Percentiles rank a stretch among this genome's conserved stretches.
Evolutionary conservation across 2,888 invertebrate species (phyloP).

Genomic region (Volucella inflata): DNA sequence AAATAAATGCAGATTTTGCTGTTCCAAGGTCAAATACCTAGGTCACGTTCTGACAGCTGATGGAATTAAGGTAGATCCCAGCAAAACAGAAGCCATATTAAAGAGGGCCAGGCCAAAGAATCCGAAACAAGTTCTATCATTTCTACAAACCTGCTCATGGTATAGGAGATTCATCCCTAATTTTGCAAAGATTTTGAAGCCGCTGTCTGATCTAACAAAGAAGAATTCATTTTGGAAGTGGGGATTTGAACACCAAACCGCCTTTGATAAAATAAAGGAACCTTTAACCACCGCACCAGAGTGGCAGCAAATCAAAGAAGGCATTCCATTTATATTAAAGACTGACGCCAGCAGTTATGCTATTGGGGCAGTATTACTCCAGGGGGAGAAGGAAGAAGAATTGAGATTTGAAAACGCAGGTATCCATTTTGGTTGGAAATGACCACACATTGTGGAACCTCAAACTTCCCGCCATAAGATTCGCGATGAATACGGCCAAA

Average conservation of each 20-base stretch:
- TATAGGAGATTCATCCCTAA: slow-evolving; percentile 12
- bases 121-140: slow-evolving; percentile 19
- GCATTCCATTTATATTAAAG: too few relatives aligned
- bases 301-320: neutral
- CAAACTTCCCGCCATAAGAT: too few relatives aligned
- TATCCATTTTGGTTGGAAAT: too few relatives aligned
- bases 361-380: too few relatives aligned
- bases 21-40: slow-evolving; percentile 7
- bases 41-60: slow-evolving; percentile 5
- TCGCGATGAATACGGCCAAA: too few relatives aligned
- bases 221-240: neutral
- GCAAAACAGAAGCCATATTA: slow-evolving; percentile 44
- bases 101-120: slow-evolving; percentile 10
- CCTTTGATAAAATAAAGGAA: neutral
- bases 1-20: slow-evolving; percentile 26
- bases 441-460: too few relatives aligned
- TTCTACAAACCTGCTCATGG: slow-evolving; percentile 19
- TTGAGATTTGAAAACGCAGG: neutral
- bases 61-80: slow-evolving; percentile 43
- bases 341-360: too few relatives aligned
- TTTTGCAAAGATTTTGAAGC: neutral
- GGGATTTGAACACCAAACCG: neutral
- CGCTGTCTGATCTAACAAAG: neutral
- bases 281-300: neutral
- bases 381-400: too few relatives aligned